Evolutionary conservation across 92 coral and sea anemone genomes (phyloP), one percentile per base, ranked within the genome.

Genomic region (Anthopleura xanthogrammica): DNA sequence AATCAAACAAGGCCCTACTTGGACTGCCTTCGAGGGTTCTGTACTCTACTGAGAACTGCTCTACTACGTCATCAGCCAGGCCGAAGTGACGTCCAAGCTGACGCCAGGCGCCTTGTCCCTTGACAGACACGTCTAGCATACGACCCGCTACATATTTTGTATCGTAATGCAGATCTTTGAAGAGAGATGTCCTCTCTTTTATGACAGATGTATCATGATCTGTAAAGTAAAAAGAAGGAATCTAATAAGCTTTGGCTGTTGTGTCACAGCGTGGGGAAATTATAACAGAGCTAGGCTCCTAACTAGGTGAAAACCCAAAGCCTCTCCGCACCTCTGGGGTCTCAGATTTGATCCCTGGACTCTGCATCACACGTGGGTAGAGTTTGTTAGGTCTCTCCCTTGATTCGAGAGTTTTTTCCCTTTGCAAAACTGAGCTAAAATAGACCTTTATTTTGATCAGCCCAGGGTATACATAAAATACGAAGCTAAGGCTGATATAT

Each of bases 21-120:
- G 92, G 92, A 57, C 89, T 89, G 40, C 92, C 87, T 48, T 82
- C 89, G 17, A 85, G 72, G 62, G 77, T 60, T 64, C 74, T 80
- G 58, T 77, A 46, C 65, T 85, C 89, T n/a, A 39, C 43, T 16
- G 83, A 29, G 54, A 86, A 89, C 23, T 10, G 19, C 39, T 82
- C 72, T 52, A 89, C 40, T 7, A 50, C 57, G 54, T 81, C 70
- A 0, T 78, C 81, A 20, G 79, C 42, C 14, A 89, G 66, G 14
- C 78, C 84, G 52, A 82, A 79, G 14, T 36, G 42, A 54, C 55
- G 84, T 57, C 83, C 92, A 16, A 86, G 76, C 41, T 89, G 87
- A 16, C 89, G 83, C 92, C 92, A 89, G 14, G 82, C 60, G 2
- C 92, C 89, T 10, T 52, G 80, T 5, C 77, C 82, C 60, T 62